These are phyloP conservation scores for Polyodon spathula DNA, from an alignment of 2,113 vertebrate species.

Conservation along the genomic window DNA sequence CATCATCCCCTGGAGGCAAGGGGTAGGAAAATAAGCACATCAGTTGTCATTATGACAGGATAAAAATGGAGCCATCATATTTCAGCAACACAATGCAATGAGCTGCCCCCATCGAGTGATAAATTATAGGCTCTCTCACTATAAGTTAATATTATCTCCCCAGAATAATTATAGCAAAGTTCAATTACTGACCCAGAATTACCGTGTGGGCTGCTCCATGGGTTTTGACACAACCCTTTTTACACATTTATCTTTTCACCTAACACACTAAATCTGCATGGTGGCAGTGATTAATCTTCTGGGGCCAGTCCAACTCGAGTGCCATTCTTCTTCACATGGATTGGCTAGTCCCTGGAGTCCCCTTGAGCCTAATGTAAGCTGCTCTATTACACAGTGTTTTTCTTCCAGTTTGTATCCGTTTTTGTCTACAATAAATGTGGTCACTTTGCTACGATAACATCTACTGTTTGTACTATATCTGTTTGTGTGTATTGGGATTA, in stretches of 20 bases:
- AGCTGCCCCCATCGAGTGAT: conserved; percentile 68
- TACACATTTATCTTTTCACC: conserved; percentile 90
- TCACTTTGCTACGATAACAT: conserved; percentile 47
- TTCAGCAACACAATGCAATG: conserved; percentile 90
- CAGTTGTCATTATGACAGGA: conserved; percentile 98
- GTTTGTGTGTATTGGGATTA: neutral
- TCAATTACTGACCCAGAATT: conserved; percentile 91
- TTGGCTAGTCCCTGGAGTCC: conserved; percentile 74
- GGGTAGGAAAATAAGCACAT: conserved; percentile 89
- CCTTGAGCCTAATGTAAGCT: conserved; percentile 71
- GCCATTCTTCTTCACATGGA: conserved; percentile 74
- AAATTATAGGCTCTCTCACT: conserved; percentile 82
- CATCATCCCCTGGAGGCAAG: conserved; percentile 85
- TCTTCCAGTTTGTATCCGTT: conserved; percentile 65
- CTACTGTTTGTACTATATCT: conserved; percentile 23
- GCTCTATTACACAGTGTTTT: conserved; percentile 69
- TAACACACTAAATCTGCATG: conserved; percentile 82
- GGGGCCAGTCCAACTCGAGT: conserved; percentile 48
- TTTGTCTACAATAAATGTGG: conserved; percentile 57
- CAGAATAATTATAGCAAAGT: conserved; percentile 96
- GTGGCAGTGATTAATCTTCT: conserved; percentile 82
- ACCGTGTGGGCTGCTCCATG: conserved; percentile 65
- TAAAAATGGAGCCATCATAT: conserved; percentile 98
- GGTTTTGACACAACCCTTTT: conserved; percentile 74
- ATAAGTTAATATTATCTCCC: conserved; percentile 97